Evolutionary conservation across 1,140 invertebrate genomes (phyloP), one percentile per base, ranked within the genome.

Genomic region (Pseudomyrmex concolor): DNA sequence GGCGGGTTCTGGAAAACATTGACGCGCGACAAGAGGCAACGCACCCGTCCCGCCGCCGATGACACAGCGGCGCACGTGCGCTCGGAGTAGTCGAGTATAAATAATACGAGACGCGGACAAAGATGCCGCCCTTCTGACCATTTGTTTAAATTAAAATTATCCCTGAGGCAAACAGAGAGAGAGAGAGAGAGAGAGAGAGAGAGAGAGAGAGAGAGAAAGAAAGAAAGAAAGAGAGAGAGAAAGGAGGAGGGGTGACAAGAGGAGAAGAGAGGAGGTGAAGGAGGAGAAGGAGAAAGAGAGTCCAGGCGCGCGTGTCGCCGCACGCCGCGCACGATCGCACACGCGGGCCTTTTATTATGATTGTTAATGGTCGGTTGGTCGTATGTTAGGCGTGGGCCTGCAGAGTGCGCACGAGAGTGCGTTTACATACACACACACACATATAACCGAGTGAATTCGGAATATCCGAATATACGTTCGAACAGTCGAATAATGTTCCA

Each of bases 131-230:
- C 92, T 90, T 89, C 87, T 89, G 90, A 92, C 92, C 94, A 94
- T 94, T 94, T 94, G 93, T 94, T 94, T 94, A 92, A 94, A 94
- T 94, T 94, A 94, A 94, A 94, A 94, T 94, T 93, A 93, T 94
- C 91, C 88, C 83, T 84, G 76, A 70, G 60, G 66, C 22, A 50
- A 34, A 34, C 50, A 55, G 51, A 15, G 82, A 17, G 63, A 68
- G 5, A 34, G 5, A 34, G 86, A 51, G 0, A 51, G 50, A 34
- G 45, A 19, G 13, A 19, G 34, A 34, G 54, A 57, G 55, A 45
- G 17, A 64, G 70, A 84, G 67, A 74, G 45, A 71, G 45, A 85
- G 3, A 51, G 1, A 51, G 50, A 34, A 8, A 19, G 3, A 50
- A 13, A 50, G 48, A 34, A 8, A 17, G 19, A 17, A 22, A 34